These are phyloP conservation scores for Solea solea DNA, from an alignment of 2,113 vertebrate genomes.

Conservation along the genomic window DNA sequence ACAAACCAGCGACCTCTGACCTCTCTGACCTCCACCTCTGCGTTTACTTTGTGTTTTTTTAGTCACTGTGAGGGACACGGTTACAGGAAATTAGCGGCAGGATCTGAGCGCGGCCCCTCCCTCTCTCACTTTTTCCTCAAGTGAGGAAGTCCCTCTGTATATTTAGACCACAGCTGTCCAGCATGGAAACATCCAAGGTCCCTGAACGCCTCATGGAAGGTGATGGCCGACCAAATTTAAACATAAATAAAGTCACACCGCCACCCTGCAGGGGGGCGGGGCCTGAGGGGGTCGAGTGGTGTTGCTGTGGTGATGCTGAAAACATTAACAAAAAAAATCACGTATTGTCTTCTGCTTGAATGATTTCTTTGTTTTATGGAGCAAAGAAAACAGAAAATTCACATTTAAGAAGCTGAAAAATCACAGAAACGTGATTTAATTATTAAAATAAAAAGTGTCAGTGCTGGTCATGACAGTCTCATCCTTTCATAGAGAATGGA, in stretches of 20 bases:
- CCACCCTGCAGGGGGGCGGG: not conserved
- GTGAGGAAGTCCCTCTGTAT: slow-evolving; percentile 73
- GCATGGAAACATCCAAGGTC: slow-evolving; percentile 73
- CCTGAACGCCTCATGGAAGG: slow-evolving; percentile 41
- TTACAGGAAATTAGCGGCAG: slow-evolving; percentile 62
- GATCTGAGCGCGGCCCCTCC: slow-evolving; percentile 55
- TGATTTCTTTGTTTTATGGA: no score
- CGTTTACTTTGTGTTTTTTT: slow-evolving; percentile 15
- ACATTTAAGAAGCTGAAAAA: no score
- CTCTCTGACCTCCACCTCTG: slow-evolving; percentile 15
- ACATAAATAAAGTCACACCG: slow-evolving; percentile 1
- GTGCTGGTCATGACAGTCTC: no score
- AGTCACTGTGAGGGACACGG: not conserved
- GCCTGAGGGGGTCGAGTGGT: not conserved
- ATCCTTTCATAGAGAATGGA: no score
- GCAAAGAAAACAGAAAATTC: no score
- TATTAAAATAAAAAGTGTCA: no score
- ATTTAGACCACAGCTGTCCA: slow-evolving; percentile 82
- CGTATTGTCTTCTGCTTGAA: no score
- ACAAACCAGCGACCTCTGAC: not conserved
- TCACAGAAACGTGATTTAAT: no score
- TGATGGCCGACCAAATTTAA: slow-evolving; percentile 23
- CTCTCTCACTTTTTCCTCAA: slow-evolving; percentile 76
- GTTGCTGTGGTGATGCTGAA: not conserved
- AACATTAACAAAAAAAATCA: not conserved